phyloP scores from a whole-genome alignment of 2,888 invertebrate genomes.

The Celastrina argiolus region DNA sequence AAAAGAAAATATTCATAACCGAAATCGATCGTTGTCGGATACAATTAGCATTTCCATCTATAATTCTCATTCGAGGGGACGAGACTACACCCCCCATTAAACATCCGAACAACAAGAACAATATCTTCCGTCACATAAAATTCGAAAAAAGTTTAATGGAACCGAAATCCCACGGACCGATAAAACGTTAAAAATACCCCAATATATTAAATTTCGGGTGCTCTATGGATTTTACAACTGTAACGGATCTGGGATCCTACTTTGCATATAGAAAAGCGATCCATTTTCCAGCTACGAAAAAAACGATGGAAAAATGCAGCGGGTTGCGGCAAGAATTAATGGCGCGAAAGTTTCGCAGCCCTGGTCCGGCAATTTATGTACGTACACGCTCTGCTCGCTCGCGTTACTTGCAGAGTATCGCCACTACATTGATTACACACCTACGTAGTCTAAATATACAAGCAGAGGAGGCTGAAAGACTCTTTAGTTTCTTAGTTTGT shows the following conservation, averaged over 20 bases:
- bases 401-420: slow-evolving; percentile 17
- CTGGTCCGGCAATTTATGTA: slow-evolving; percentile 56
- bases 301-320: slow-evolving; percentile 56
- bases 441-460: not conserved
- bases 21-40: slow-evolving; percentile 31
- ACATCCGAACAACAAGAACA: slow-evolving; percentile 50
- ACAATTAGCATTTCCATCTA: slow-evolving; percentile 39
- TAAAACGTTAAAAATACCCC: slow-evolving; percentile 66
- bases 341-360: slow-evolving; percentile 63
- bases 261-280: slow-evolving; percentile 70
- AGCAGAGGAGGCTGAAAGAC: too few relatives aligned
- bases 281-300: slow-evolving; percentile 38
- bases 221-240: slow-evolving; percentile 62
- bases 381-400: slow-evolving; percentile 45
- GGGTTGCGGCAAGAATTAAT: slow-evolving; percentile 69
- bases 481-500: too few relatives aligned
- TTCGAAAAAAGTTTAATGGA: slow-evolving; percentile 70
- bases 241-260: slow-evolving; percentile 45
- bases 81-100: slow-evolving; percentile 36
- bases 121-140: slow-evolving; percentile 74
- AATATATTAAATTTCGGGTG: slow-evolving; percentile 64
- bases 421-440: slow-evolving; percentile 1
- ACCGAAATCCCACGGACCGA: slow-evolving; percentile 62
- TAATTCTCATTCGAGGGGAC: slow-evolving; percentile 30
- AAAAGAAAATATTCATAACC: slow-evolving; percentile 18